Evolutionary conservation across 35 echinoderm and acorn worm species (phyloP).

Genomic region (Patiria miniata): DNA sequence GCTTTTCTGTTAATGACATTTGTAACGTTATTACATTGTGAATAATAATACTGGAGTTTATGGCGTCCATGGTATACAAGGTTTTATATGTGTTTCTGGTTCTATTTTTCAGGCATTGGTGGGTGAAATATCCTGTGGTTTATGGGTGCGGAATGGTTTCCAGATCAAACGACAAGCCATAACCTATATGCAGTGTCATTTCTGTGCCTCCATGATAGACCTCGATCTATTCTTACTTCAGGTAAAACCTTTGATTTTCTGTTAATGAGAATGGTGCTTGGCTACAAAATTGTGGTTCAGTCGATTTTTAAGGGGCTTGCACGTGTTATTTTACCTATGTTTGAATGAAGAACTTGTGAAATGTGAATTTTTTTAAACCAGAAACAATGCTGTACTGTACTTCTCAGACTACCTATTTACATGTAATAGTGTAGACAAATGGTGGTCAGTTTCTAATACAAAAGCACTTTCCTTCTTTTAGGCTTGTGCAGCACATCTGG

Average conservation of each 20-base stretch:
- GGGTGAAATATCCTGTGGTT: conserved; percentile 77
- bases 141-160: conserved; percentile 93
- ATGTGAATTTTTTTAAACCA: neutral
- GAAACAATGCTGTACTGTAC: neutral
- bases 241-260: conserved; percentile 33
- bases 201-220: conserved; percentile 94
- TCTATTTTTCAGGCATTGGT: conserved; percentile 73
- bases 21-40: too few species aligned
- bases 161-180: conserved; percentile 95
- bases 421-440: neutral
- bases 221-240: conserved; percentile 92
- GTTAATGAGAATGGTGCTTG: too few species aligned
- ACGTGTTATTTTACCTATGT: too few species aligned
- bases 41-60: too few species aligned
- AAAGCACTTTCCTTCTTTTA: conserved; percentile 14
- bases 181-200: conserved; percentile 95
- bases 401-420: too few species aligned
- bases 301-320: too few species aligned
- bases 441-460: neutral
- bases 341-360: too few species aligned
- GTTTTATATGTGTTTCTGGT: too few species aligned
- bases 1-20: too few species aligned
- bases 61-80: too few species aligned
- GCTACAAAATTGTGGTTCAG: neutral
- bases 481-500: conserved; percentile 51